Percentiles rank a stretch among this genome's conserved stretches.
phyloP scores from a whole-genome alignment of 2,113 vertebrate species.

The Syrrhaptes paradoxus region DNA sequence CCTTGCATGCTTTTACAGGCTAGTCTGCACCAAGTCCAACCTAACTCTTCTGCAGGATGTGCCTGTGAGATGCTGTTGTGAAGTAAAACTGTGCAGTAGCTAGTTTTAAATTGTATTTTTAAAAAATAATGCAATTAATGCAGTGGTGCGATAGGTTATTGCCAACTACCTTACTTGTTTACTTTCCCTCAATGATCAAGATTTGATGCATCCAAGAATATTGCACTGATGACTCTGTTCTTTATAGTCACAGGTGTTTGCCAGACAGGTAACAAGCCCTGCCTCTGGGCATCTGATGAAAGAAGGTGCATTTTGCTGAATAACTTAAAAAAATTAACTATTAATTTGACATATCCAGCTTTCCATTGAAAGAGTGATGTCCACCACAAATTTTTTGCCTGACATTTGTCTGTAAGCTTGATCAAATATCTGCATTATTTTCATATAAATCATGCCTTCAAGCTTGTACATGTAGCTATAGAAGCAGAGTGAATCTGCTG shows the following conservation, averaged over 20 bases:
- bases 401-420: neutral
- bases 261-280: neutral
- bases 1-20: neutral
- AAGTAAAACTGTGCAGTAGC: neutral
- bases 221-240: neutral
- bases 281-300: neutral
- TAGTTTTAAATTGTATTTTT: neutral
- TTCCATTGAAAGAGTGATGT: neutral
- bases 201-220: neutral
- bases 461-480: rapidly evolving
- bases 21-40: neutral
- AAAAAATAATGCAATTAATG: neutral
- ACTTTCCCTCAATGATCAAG: neutral
- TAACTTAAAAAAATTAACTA: neutral
- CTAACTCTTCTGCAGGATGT: neutral
- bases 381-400: neutral
- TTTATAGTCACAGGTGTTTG: neutral
- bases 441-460: neutral
- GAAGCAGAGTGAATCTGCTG: neutral
- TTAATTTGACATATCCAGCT: neutral
- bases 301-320: neutral
- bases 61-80: neutral
- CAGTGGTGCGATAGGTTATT: neutral
- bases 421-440: neutral
- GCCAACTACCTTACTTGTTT: neutral